These are phyloP conservation scores for Botia almorhae DNA, from an alignment of 2,797 vertebrate genomes.

Conservation along the genomic window DNA sequence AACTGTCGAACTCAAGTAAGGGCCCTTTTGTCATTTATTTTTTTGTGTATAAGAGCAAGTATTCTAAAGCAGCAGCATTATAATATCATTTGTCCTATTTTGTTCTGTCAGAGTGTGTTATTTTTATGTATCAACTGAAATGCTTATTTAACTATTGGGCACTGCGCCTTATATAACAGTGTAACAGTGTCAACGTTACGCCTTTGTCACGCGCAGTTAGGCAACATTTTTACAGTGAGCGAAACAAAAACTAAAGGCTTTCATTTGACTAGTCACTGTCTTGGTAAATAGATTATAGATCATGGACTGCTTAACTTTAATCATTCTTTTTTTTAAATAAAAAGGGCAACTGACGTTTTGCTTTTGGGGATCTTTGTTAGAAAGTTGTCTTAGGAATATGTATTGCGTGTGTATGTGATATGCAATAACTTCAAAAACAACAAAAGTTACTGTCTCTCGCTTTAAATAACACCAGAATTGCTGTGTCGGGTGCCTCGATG, in stretches of 20 bases:
- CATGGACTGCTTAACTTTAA: not conserved
- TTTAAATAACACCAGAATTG: not conserved
- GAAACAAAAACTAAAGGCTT: not conserved
- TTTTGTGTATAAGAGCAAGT: not conserved
- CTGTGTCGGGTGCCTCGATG: not conserved
- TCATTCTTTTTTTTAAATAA: not conserved
- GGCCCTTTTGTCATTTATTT: conserved; percentile 6
- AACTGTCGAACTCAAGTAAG: not conserved
- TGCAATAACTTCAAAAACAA: not conserved
- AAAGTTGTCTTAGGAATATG: not conserved
- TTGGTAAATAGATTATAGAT: not conserved
- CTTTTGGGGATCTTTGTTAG: not conserved
- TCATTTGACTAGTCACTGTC: not conserved
- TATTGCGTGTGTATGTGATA: too few relatives aligned
- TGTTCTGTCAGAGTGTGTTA: not conserved
- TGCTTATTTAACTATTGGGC: not conserved
- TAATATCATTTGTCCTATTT: not conserved
- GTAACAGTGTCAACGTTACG: not conserved
- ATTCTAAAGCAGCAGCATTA: not conserved
- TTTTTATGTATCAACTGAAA: not conserved
- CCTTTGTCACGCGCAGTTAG: not conserved
- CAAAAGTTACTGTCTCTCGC: not conserved
- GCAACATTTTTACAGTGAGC: not conserved
- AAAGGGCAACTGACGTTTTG: not conserved
- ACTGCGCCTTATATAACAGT: not conserved